phyloP scores from a whole-genome alignment of 2,113 vertebrate species.

The Oryzias javanicus region DNA sequence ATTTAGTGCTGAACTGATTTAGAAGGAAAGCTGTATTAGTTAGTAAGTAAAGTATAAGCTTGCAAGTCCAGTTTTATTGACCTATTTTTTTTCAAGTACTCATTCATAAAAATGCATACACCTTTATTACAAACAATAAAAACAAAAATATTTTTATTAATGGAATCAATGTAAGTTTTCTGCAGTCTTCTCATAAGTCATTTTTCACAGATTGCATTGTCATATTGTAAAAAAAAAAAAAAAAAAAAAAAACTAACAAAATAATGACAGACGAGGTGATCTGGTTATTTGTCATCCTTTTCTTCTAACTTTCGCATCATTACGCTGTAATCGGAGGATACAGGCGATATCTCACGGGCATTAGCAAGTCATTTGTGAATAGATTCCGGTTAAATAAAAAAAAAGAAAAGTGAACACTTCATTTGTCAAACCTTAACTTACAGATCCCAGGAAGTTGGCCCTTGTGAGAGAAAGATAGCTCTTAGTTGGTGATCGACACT shows the following conservation, averaged over 20 bases:
- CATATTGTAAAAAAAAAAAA: slow-evolving; percentile 30
- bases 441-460: slow-evolving; percentile 50
- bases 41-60: no score
- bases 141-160: background rate
- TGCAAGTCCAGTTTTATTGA: no score
- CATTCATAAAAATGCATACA: no score
- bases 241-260: no score
- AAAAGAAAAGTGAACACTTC: slow-evolving; percentile 40
- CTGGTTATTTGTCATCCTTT: slow-evolving; percentile 51
- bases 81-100: no score
- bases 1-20: no score
- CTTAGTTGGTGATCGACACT: slow-evolving; percentile 58
- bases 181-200: background rate
- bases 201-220: slow-evolving; percentile 15
- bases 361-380: slow-evolving; percentile 25
- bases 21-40: no score
- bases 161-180: background rate
- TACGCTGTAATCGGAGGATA: slow-evolving; percentile 59
- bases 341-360: slow-evolving; percentile 45
- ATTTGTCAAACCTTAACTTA: slow-evolving; percentile 65
- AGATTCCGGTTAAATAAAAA: no score
- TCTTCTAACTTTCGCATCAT: slow-evolving; percentile 53
- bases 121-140: no score
- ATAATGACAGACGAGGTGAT: slow-evolving; percentile 22
- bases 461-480: slow-evolving; percentile 30